Evolutionary conservation across 2,797 vertebrate species (phyloP).

Genomic region (Limosa lapponica): DNA sequence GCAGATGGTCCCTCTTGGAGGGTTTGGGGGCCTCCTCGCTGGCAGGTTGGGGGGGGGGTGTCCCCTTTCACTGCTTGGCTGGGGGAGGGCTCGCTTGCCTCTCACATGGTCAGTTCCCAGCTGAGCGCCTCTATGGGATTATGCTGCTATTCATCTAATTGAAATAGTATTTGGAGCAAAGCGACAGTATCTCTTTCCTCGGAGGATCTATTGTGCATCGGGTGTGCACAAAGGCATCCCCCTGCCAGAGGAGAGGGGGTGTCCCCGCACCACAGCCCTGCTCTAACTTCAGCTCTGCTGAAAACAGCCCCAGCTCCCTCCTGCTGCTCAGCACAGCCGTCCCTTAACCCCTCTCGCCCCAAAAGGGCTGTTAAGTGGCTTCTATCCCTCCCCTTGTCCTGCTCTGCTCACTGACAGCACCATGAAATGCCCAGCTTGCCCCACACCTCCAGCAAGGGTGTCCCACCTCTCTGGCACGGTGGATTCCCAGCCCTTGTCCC

Average conservation of each 20-base stretch:
- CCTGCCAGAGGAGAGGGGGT: background rate
- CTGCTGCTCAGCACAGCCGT: background rate
- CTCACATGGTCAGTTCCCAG: slow-evolving; percentile 48
- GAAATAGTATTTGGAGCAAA: slow-evolving; percentile 39
- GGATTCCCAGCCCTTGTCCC: background rate
- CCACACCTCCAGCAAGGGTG: background rate
- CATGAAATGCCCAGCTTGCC: background rate
- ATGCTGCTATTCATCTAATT: slow-evolving; percentile 43
- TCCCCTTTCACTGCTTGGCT: background rate
- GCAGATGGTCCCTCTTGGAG: slow-evolving; percentile 60
- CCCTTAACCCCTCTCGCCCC: background rate
- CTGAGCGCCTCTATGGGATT: slow-evolving; percentile 44
- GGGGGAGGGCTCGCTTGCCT: slow-evolving; percentile 27
- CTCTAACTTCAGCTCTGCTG: background rate
- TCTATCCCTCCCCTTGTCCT: background rate
- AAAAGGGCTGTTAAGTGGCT: rapidly evolving
- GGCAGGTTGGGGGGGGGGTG: background rate
- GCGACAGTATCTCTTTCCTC: slow-evolving; percentile 40
- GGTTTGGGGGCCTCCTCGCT: background rate
- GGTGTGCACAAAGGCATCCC: slow-evolving; percentile 17
- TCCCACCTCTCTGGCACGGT: rapidly evolving
- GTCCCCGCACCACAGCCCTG: background rate
- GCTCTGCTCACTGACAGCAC: background rate
- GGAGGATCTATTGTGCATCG: slow-evolving; percentile 20
- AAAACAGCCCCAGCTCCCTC: background rate